phyloP scores from a whole-genome alignment of 1,140 invertebrate species.

The Aphis craccivora region DNA sequence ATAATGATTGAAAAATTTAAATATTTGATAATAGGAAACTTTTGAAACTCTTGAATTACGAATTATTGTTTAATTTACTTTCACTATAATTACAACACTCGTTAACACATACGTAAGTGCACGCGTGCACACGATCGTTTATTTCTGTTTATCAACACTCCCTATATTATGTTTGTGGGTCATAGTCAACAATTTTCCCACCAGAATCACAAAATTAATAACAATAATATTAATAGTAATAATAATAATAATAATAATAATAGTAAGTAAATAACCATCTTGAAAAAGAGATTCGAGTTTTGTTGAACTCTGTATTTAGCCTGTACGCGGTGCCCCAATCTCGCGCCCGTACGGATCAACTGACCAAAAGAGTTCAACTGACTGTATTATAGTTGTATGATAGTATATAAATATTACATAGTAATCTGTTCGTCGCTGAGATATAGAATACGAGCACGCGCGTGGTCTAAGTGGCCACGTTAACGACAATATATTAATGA shows the following conservation, averaged over 20 bases:
- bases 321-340: constrained; percentile 27
- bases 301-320: constrained; percentile 56
- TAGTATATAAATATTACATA: background rate
- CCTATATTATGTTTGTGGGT: background rate
- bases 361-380: constrained; percentile 55
- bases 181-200: constrained; percentile 7
- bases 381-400: background rate
- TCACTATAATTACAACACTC: constrained; percentile 34
- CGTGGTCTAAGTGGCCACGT: constrained; percentile 18
- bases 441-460: background rate
- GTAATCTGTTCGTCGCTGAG: background rate
- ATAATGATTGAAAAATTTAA: background rate
- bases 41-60: constrained; percentile 23
- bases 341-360: constrained; percentile 45
- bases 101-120: background rate
- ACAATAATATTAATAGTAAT: background rate
- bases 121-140: background rate
- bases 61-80: constrained; percentile 45
- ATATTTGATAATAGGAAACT: background rate
- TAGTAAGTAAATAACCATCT: background rate
- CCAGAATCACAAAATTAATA: constrained; percentile 10
- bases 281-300: constrained; percentile 6
- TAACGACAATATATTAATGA: constrained; percentile 37
- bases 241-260: background rate
- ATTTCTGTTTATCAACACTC: constrained; percentile 19